Percentiles rank a stretch among this genome's conserved stretches.
phyloP scores from a whole-genome alignment of 1,140 invertebrate species.

The Uloborus diversus region DNA sequence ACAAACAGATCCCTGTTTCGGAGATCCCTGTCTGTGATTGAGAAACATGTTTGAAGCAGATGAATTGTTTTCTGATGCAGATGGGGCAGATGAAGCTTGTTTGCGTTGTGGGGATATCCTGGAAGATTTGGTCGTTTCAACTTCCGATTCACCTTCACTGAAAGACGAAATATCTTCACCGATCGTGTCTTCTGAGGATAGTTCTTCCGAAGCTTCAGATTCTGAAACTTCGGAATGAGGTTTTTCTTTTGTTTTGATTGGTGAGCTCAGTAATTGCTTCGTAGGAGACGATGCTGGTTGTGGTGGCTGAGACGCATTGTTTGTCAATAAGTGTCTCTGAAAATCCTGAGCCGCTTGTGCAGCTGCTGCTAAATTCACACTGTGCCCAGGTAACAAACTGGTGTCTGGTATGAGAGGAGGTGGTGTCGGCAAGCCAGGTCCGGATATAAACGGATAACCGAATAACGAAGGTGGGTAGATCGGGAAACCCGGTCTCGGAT shows the following conservation, averaged over 20 bases:
- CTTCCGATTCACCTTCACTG: constrained; percentile 59
- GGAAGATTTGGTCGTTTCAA: not conserved
- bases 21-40: constrained; percentile 56
- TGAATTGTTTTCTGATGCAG: not conserved
- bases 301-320: not conserved
- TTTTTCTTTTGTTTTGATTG: constrained; percentile 24
- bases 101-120: not conserved
- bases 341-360: constrained; percentile 60
- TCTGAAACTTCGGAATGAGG: constrained; percentile 54
- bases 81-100: not conserved
- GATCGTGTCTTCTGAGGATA: constrained; percentile 56
- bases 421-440: constrained; percentile 57
- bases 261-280: constrained; percentile 14
- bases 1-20: constrained; percentile 60
- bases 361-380: constrained; percentile 71
- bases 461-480: constrained; percentile 73
- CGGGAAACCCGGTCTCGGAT: constrained; percentile 69
- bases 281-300: not conserved
- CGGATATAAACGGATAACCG: constrained; percentile 62
- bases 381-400: constrained; percentile 39
- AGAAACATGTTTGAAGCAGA: constrained; percentile 38
- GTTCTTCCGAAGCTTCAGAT: constrained; percentile 57
- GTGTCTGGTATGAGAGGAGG: constrained; percentile 58
- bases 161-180: constrained; percentile 57
- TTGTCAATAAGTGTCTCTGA: constrained; percentile 69